These are phyloP conservation scores for Toxotes chatareus DNA, from an alignment of 2,113 vertebrate genomes.

Conservation along the genomic window DNA sequence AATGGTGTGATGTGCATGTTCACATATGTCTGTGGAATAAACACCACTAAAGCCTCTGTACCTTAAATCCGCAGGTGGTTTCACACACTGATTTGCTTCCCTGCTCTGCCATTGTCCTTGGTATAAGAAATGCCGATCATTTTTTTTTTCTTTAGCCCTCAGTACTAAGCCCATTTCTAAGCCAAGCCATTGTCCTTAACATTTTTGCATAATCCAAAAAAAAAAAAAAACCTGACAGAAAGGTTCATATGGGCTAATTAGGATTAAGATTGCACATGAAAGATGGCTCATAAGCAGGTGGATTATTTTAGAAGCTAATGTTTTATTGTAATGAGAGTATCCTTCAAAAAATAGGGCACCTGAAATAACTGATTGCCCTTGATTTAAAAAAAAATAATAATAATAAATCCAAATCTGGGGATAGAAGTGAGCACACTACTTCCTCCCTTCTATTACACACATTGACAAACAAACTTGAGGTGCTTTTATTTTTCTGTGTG, in stretches of 20 bases:
- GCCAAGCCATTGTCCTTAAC: background rate
- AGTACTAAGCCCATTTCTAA: background rate
- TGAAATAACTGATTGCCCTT: too few species aligned
- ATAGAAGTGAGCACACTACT: too few species aligned
- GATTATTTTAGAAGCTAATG: background rate
- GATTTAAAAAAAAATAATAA: too few species aligned
- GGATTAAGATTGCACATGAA: slow-evolving; percentile 8
- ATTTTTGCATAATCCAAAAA: background rate
- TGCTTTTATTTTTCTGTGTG: too few species aligned
- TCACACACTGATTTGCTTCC: background rate
- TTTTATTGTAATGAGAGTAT: too few species aligned
- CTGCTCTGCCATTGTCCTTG: background rate
- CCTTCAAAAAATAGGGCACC: too few species aligned
- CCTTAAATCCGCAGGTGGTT: background rate
- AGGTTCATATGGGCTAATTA: background rate
- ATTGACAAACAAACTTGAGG: too few species aligned
- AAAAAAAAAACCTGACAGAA: background rate
- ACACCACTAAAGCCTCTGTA: background rate
- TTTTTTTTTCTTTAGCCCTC: background rate
- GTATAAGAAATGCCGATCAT: background rate
- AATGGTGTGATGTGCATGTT: too few species aligned
- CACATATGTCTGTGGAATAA: background rate
- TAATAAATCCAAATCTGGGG: too few species aligned
- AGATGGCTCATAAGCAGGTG: background rate
- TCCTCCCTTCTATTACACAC: too few species aligned